Evolutionary conservation across 2,888 invertebrate genomes (phyloP).

Genomic region (Gymnosoma rotundatum): DNA sequence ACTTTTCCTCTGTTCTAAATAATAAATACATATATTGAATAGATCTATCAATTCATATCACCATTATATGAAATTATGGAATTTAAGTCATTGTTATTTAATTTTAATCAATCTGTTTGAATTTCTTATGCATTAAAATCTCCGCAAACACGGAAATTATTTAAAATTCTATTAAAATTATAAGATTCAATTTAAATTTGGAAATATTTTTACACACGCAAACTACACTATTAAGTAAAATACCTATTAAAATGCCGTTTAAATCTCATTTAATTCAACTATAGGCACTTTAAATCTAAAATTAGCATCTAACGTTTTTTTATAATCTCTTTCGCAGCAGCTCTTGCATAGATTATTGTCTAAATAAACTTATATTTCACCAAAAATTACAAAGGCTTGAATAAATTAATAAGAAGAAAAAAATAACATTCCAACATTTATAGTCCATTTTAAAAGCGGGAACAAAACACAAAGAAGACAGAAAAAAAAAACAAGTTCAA

Average conservation of each 20-base stretch:
- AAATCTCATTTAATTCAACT: slow-evolving; percentile 2
- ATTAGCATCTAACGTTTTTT: slow-evolving; percentile 27
- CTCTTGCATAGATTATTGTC: slow-evolving; percentile 25
- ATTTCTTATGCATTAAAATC: too few species aligned
- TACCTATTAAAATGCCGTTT: background rate
- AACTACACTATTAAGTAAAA: background rate
- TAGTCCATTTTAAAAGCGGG: background rate
- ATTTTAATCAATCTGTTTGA: too few species aligned
- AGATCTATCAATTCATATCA: too few species aligned
- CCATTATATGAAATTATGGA: too few species aligned
- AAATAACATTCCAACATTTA: background rate
- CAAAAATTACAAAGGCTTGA: slow-evolving; percentile 4
- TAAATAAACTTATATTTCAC: slow-evolving; percentile 8
- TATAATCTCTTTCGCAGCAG: background rate
- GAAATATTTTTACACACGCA: background rate
- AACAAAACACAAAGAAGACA: slow-evolving; percentile 11
- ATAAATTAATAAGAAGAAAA: slow-evolving; percentile 5
- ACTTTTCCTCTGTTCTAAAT: too few species aligned
- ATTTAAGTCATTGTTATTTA: too few species aligned
- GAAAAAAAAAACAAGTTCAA: background rate
- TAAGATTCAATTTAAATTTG: too few species aligned
- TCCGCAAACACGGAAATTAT: too few species aligned
- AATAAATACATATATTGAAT: too few species aligned
- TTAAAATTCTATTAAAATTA: too few species aligned
- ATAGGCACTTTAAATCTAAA: background rate